A percentile compares a stretch with the other conserved stretches of the same genome.
Evolutionary conservation across 2,797 vertebrate genomes (phyloP).

Genomic region (Toxotes lorentzi): DNA sequence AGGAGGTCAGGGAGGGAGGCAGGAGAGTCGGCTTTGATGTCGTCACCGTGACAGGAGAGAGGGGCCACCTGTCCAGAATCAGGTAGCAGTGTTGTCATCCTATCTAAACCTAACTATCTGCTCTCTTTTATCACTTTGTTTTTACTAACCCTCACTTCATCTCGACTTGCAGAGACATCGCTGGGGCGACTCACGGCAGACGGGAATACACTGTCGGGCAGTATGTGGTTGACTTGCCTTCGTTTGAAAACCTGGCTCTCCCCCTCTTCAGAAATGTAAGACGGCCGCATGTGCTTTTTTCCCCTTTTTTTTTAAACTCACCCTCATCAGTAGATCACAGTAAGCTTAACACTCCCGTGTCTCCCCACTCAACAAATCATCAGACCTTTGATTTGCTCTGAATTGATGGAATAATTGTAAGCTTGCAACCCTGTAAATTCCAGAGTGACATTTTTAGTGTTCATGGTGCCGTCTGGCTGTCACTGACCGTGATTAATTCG

Average conservation of each 20-base stretch:
- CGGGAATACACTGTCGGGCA: conserved; percentile 90
- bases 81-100: conserved; percentile 83
- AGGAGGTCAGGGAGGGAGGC: conserved; percentile 92
- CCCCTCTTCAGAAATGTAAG: conserved; percentile 92
- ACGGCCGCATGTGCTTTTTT: conserved; percentile 9
- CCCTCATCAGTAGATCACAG: conserved; percentile 67
- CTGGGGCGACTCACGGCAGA: conserved; percentile 72
- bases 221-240: conserved; percentile 91
- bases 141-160: conserved; percentile 30
- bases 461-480: conserved; percentile 80
- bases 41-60: conserved; percentile 90
- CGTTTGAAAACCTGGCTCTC: conserved; percentile 93
- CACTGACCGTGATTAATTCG: conserved; percentile 78
- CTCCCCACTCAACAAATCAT: conserved; percentile 59
- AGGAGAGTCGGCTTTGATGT: conserved; percentile 96
- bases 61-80: conserved; percentile 91
- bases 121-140: conserved; percentile 33
- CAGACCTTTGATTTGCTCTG: conserved; percentile 65
- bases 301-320: conserved; percentile 34
- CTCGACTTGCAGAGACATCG: conserved; percentile 64
- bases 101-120: conserved; percentile 8
- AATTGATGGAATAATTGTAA: conserved; percentile 80
- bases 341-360: conserved; percentile 27
- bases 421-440: conserved; percentile 75
- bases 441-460: conserved; percentile 79